Evolutionary conservation across 2,888 invertebrate genomes (phyloP).

Genomic region (Mimachlamys varia): DNA sequence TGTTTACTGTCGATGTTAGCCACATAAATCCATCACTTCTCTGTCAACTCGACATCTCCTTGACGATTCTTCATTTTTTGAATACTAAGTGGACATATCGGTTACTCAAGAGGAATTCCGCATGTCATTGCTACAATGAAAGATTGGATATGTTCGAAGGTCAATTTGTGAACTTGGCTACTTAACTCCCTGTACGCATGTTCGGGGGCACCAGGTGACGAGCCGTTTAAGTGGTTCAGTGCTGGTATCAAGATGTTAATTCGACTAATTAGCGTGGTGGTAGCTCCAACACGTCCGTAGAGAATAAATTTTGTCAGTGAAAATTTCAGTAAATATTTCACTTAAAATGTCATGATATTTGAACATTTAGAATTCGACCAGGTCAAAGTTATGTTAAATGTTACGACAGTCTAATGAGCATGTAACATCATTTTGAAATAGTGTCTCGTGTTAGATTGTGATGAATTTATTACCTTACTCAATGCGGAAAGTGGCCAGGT

Average conservation of each 20-base stretch:
- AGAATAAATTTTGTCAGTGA: slow-evolving; percentile 13
- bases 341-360: slow-evolving; percentile 31
- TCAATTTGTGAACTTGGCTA: slow-evolving; percentile 11
- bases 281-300: background rate
- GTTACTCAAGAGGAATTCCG: background rate
- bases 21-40: background rate
- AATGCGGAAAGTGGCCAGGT: background rate
- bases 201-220: background rate
- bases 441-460: background rate
- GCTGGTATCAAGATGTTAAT: background rate
- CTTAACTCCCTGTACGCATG: background rate
- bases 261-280: background rate
- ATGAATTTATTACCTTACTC: background rate
- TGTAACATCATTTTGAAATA: background rate
- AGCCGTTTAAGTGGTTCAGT: background rate
- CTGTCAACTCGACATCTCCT: slow-evolving; percentile 20
- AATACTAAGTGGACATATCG: slow-evolving; percentile 38
- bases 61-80: slow-evolving; percentile 28
- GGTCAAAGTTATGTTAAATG: background rate
- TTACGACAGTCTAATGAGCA: background rate
- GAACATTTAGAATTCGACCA: background rate
- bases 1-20: background rate
- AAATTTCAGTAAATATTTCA: background rate
- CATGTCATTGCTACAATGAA: slow-evolving; percentile 19
- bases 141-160: slow-evolving; percentile 16